A percentile compares a stretch with the other conserved stretches of the same genome.
Evolutionary conservation across 2,888 invertebrate genomes (phyloP).

Genomic region (Lordiphosa andalusiaca): DNA sequence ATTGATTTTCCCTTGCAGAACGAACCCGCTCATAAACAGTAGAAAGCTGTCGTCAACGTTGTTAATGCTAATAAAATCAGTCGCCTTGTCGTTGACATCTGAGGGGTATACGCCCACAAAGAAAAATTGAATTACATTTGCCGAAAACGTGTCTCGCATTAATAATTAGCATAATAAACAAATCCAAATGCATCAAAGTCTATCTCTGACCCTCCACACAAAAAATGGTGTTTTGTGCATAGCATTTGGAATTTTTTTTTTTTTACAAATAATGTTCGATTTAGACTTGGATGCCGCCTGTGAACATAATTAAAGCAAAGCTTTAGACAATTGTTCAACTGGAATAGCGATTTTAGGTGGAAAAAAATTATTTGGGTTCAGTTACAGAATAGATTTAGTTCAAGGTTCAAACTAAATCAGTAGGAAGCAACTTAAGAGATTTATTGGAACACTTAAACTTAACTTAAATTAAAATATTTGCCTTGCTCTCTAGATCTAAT

Average conservation of each 20-base stretch:
- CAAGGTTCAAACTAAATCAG: too few species aligned
- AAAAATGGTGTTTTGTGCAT: conserved; percentile 6
- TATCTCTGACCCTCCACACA: conserved; percentile 13
- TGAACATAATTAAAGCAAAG: neutral
- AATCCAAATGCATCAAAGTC: conserved; percentile 27
- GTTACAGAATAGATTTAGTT: too few species aligned
- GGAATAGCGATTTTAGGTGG: too few species aligned
- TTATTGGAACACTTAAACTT: too few species aligned
- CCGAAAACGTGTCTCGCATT: conserved; percentile 53
- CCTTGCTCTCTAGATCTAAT: too few species aligned
- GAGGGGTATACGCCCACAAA: conserved; percentile 43
- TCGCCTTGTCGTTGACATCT: conserved; percentile 47
- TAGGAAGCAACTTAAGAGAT: too few species aligned
- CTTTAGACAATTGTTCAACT: too few species aligned
- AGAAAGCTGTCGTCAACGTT: conserved; percentile 39
- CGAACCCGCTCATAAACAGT: neutral
- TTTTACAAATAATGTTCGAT: neutral
- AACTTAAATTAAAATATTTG: too few species aligned
- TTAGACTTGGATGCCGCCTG: too few species aligned
- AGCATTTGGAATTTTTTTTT: conserved; percentile 29
- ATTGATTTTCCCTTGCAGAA: conserved; percentile 47
- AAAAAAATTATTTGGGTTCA: too few species aligned
- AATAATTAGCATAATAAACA: conserved; percentile 48
- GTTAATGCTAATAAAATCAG: conserved; percentile 62
- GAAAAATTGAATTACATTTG: conserved; percentile 45